Evolutionary conservation across 53 echinoderm and acorn worm species (phyloP), one percentile per base, ranked within the genome.

Genomic region (Henricia sp.): DNA sequence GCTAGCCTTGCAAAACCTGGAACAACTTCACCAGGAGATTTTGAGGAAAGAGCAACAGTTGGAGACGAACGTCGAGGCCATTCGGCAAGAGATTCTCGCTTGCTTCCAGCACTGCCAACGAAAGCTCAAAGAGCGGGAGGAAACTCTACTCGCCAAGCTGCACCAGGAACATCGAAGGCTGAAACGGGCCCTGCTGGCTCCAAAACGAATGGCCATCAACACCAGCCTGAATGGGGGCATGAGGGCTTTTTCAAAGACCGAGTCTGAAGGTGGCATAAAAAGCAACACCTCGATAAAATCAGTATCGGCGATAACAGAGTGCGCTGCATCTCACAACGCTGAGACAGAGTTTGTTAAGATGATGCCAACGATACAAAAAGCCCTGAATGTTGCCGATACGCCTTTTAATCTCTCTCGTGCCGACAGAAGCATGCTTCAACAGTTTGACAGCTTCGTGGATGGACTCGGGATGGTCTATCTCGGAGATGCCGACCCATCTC

Each of bases 401-500:
- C 86, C 87, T 59, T 91, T 95, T 32, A 89, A 89, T 66, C 65
- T 89, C 73, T 89, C 88, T 30, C 82, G 85, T 68, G 85, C 85
- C 4, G 91, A 91, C 27, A 60, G 69, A 24, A 72, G 70, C 54
- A 74, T 84, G 0, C 67, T 87, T 35, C 84, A 80, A 50, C 87
- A 87, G 55, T 95, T 72, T 58, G 91, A 89, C 20, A 68, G 82
- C 36, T 71, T 87, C 33, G 95, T 95, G 9, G 89, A 87, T 52
- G 85, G 82, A 40, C 77, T 95, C n/a, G 95, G 95, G 1, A 40
- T 87, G 88, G 85, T 95, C 12, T 95, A 95, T 32, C 74, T 87
- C 0, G 95, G 95, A 6, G 91, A 89, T n/a, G 95, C 95, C 0
- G 95, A 95, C 52, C 95, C 95, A 5, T 95, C 95, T 13, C 64